A percentile compares a stretch with the other conserved stretches of the same genome.
Conservation (phyloP, 2,888 invertebrate species). For the Cancer borealis region DNA sequence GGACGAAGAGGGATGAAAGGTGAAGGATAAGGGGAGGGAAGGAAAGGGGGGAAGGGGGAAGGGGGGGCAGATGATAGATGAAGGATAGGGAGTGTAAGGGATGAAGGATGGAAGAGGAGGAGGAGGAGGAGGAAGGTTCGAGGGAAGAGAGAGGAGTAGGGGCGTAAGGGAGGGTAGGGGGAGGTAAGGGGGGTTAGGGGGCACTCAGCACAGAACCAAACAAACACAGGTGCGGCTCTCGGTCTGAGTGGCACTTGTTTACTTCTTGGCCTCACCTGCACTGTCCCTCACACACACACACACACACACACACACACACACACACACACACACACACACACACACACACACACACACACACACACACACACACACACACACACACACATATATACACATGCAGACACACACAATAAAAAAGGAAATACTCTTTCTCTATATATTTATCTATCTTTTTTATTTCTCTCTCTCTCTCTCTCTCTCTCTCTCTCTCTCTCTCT, state of each 20-base stretch:
- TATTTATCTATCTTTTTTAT: neutral
- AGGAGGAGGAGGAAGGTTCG: neutral
- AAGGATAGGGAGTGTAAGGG: neutral
- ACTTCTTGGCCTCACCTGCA: neutral
- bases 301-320: slow-evolving; percentile 13
- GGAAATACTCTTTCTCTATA: neutral
- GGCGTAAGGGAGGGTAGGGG: neutral
- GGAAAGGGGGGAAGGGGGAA: too few relatives aligned
- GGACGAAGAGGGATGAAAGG: neutral
- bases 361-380: slow-evolving; percentile 33
- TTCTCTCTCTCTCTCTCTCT: neutral
- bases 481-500: neutral
- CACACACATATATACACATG: slow-evolving; percentile 31
- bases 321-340: slow-evolving; percentile 43
- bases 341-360: slow-evolving; percentile 38
- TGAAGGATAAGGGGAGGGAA: too few relatives aligned
- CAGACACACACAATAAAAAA: neutral
- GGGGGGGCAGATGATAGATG: neutral
- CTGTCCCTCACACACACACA: neutral
- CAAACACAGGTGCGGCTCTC: slow-evolving; percentile 17
- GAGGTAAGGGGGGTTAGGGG: neutral
- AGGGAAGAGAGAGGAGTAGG: neutral
- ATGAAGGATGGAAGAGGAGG: neutral
- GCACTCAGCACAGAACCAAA: neutral
- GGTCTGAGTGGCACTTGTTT: slow-evolving; percentile 17